Base-by-base conservation (phyloP, 2,113 vertebrate species). In the Leuciscus idus region DNA sequence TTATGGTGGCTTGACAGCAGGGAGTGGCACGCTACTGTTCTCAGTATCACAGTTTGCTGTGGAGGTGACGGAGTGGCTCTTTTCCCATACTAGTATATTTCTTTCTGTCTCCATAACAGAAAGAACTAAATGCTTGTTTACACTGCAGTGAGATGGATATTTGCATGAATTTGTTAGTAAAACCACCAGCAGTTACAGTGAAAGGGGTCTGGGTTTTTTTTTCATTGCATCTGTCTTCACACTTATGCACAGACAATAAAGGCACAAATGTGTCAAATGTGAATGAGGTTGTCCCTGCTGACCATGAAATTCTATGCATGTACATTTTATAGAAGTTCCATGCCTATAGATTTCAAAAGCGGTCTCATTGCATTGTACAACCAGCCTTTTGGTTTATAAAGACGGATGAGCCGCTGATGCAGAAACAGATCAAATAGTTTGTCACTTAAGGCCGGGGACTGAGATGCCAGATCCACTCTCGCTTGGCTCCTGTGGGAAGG, bases 401-500 rank as follows among this genome's bases (percentile, higher is more conserved):
- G 7, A 79, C 23, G 59, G 55, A 26, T 66, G 36, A 84, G 36
- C 3, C 8, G 82, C 74, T 92, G 92, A 93, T 93, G 84, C 85
- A 88, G 83, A 64, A 59, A 19, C 57, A 26, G 91, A 93, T 93
- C 92, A 91, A 86, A 64, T 87, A 2, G 86, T 81, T 19, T 81
- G 88, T 91, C 88, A 85, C 89, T 87, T 85, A 85, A 85, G 88
- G 50, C 50, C 50, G 4, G 85, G 85, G 75, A 77, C 82, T 90
- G 55, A 61, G 84, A 78, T 80, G 86, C 84, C 59, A 86, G 87
- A 87, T 89, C 88, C 85, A 79, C 57, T 43, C 75, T 87, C 78
- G 78, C 75, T 77, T 77, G 76, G 39, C 83, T 91, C 80, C 89
- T 93, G 90, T 93, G 94, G 91, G 92, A 94, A 94, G 90, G 90